Base-by-base conservation (phyloP, 2,113 vertebrate species). In the Hypomesus transpacificus region DNA sequence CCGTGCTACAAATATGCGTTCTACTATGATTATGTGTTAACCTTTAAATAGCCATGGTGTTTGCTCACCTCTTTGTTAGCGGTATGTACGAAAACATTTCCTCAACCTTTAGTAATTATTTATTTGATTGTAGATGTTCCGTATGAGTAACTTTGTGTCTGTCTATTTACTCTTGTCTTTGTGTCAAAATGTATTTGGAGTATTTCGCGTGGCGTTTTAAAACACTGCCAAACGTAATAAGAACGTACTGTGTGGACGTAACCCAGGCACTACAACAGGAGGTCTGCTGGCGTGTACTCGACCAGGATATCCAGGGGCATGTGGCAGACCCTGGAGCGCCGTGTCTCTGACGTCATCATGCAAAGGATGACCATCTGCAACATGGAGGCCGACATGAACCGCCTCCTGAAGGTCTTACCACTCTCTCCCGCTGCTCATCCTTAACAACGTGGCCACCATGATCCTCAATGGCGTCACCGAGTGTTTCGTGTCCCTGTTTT, bases 381-480 rank as follows among this genome's bases (percentile, higher is more conserved):
- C 75, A 99, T 98, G 97, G 97, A 99, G 85, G 86, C 94, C 0
- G 97, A 99, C 80, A 99, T 99, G 97, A 96, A 98, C 86, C 93
- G 96, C 68, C 89, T 99, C 6, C 94, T 99, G 28, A 97, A 94
- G 95, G 96, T 98, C 22, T 60, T 22, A 6, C 11, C 18, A 6
- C 21, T 24, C 21, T 28, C 26, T 31, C 61, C 26, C 14, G 11
- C 26, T 63, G 26, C 11, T 56, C 61, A 16, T 28, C 60, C 61
- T 28, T 18, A 46, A 1, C 1, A 46, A 46, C 2, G 1, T 13
- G 39, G 39, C 39, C 39, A 7, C 39, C n/a, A 8, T 56, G n/a
- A 16, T n/a, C 54, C 54, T 54, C 53, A 54, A 11, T 4, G 54
- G 1, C 20, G 46, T 24, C 6, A 22, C 14, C 5, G 2, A 28